Conservation (phyloP, 2,113 vertebrate species). For the Calypte anna region DNA sequence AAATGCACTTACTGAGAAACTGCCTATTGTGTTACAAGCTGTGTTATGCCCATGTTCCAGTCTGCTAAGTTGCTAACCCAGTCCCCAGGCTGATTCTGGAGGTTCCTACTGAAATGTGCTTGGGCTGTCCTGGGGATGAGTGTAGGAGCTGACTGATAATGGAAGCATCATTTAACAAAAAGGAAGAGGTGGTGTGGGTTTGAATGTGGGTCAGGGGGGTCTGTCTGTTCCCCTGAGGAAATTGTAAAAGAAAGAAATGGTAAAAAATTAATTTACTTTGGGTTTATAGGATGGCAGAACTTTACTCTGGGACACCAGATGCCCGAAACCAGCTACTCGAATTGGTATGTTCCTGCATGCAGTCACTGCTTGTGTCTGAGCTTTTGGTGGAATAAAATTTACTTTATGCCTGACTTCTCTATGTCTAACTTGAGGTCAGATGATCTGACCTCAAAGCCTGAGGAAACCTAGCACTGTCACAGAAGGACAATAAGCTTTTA, state of each 20-base stretch:
- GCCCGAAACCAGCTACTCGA: slow-evolving; percentile 90
- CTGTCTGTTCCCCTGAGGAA: background rate
- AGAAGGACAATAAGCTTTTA: background rate
- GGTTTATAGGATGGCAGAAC: slow-evolving; percentile 85
- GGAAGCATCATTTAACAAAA: background rate
- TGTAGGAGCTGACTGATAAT: background rate
- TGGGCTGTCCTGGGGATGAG: background rate
- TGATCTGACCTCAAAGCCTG: background rate
- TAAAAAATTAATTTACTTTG: background rate
- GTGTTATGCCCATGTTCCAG: background rate
- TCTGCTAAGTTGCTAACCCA: background rate
- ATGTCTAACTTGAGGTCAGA: background rate
- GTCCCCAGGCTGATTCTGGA: background rate
- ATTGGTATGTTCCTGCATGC: slow-evolving; percentile 79
- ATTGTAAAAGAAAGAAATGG: background rate
- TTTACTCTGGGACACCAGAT: slow-evolving; percentile 94
- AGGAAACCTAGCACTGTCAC: background rate
- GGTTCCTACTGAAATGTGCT: background rate
- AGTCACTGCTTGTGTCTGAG: background rate
- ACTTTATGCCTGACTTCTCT: background rate
- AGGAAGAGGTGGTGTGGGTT: background rate
- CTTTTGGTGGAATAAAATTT: background rate
- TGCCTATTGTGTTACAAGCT: background rate
- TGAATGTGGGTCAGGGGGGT: background rate
- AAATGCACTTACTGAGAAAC: background rate